phyloP scores from a whole-genome alignment of 2,113 vertebrate species.

The Eudyptes chrysolophus region DNA sequence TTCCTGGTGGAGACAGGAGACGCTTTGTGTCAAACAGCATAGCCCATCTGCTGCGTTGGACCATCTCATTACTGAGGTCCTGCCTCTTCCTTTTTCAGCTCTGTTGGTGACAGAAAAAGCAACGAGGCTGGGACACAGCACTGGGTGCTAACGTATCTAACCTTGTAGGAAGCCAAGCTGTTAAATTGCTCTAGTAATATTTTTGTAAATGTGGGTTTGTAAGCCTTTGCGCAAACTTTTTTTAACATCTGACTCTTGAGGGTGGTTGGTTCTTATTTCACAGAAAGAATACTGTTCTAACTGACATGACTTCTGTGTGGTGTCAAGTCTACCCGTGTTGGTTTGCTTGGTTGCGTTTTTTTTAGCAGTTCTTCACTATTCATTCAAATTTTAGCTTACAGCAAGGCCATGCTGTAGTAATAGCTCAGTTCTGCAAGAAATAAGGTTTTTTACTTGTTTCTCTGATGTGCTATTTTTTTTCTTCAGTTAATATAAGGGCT shows the following conservation, averaged over 20 bases:
- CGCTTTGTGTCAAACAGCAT: not conserved
- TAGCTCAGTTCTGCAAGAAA: not conserved
- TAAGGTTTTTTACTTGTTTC: not conserved
- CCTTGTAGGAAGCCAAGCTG: not conserved
- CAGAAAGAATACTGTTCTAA: not conserved
- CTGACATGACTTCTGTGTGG: not conserved
- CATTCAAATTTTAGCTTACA: not conserved
- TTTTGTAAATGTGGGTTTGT: not conserved
- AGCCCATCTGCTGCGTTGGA: not conserved
- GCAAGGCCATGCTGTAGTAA: not conserved
- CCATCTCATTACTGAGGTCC: not conserved
- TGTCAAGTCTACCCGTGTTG: not conserved
- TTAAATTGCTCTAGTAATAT: not conserved
- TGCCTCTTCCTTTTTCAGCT: not conserved
- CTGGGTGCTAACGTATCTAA: fast-evolving
- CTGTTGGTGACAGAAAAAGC: not conserved
- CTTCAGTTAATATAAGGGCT: not conserved
- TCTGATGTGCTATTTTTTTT: not conserved
- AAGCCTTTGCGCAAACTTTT: not conserved
- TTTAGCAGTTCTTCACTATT: not conserved
- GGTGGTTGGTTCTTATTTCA: not conserved
- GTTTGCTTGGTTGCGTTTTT: not conserved
- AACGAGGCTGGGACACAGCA: fast-evolving
- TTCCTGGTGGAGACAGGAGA: not conserved
- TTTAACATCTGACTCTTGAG: not conserved